These are phyloP conservation scores for Gymnocheta viridis DNA, from an alignment of 2,888 invertebrate species.

Conservation along the genomic window DNA sequence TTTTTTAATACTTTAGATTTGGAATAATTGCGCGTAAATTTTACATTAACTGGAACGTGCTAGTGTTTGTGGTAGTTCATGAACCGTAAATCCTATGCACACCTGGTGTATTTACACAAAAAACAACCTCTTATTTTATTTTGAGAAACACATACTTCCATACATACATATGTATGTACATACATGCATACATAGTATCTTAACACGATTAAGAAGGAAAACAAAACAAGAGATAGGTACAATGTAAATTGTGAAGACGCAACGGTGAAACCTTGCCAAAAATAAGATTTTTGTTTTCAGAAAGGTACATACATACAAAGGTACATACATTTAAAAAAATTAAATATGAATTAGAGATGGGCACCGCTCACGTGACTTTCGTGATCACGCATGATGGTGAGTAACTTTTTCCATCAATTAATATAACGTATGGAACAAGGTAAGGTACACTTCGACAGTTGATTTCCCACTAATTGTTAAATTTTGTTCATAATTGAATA, in stretches of 20 bases:
- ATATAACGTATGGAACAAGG: too few species aligned
- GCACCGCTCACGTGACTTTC: too few species aligned
- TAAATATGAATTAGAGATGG: too few species aligned
- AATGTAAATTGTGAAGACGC: background rate
- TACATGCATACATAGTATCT: background rate
- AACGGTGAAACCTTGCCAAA: background rate
- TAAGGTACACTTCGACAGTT: too few species aligned
- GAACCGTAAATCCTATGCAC: slow-evolving; percentile 68
- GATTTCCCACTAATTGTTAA: too few species aligned
- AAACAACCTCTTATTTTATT: slow-evolving; percentile 21
- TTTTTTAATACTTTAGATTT: background rate
- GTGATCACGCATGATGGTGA: too few species aligned
- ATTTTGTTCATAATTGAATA: too few species aligned
- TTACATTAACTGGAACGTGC: slow-evolving; percentile 59
- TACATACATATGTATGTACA: too few species aligned
- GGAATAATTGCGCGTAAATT: slow-evolving; percentile 57
- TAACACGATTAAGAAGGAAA: background rate
- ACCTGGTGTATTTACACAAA: slow-evolving; percentile 55
- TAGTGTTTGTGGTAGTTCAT: slow-evolving; percentile 44
- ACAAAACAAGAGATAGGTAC: background rate
- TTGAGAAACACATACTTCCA: slow-evolving; percentile 10
- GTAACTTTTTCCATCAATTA: too few species aligned
- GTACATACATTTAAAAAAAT: too few species aligned
- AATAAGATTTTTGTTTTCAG: too few species aligned
- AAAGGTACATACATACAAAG: too few species aligned